These are phyloP conservation scores for Resseliella maxima DNA, from an alignment of 2,888 invertebrate species.

Conservation along the genomic window DNA sequence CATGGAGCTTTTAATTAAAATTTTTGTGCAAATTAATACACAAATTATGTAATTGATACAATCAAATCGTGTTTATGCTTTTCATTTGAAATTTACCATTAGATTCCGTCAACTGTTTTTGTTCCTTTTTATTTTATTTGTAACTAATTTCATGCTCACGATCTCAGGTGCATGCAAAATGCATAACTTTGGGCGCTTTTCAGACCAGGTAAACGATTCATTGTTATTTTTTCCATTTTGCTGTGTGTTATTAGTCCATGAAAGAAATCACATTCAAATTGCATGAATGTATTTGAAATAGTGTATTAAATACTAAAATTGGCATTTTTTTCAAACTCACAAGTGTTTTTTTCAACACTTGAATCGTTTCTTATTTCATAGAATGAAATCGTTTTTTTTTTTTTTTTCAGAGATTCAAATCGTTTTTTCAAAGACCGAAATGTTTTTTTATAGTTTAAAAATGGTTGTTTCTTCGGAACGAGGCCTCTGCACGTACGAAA, in stretches of 20 bases:
- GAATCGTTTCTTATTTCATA: too few relatives aligned
- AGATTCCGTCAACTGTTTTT: not conserved
- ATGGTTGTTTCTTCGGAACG: too few relatives aligned
- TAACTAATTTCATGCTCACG: not conserved
- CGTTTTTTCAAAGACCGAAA: not conserved
- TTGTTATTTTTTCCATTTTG: not conserved
- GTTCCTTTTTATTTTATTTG: not conserved
- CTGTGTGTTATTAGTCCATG: not conserved
- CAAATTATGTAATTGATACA: conserved; percentile 51
- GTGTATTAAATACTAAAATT: conserved; percentile 26
- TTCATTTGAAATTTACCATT: conserved; percentile 32
- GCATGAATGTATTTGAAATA: conserved; percentile 6
- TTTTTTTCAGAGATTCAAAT: too few relatives aligned
- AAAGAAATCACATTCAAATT: not conserved
- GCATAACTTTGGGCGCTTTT: conserved; percentile 53
- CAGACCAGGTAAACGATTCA: not conserved
- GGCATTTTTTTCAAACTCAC: not conserved
- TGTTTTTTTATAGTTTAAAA: too few relatives aligned
- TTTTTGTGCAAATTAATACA: conserved; percentile 29
- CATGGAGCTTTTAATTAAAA: conserved; percentile 46
- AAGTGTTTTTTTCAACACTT: too few relatives aligned
- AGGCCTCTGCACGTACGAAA: not conserved
- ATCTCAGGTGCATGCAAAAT: not conserved
- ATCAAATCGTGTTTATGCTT: conserved; percentile 24
- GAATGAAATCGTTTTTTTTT: too few relatives aligned